Percentiles rank a stretch among this genome's conserved stretches.
Evolutionary conservation across 2,888 invertebrate species (phyloP).

Genomic region (Epirrhoe alternata): DNA sequence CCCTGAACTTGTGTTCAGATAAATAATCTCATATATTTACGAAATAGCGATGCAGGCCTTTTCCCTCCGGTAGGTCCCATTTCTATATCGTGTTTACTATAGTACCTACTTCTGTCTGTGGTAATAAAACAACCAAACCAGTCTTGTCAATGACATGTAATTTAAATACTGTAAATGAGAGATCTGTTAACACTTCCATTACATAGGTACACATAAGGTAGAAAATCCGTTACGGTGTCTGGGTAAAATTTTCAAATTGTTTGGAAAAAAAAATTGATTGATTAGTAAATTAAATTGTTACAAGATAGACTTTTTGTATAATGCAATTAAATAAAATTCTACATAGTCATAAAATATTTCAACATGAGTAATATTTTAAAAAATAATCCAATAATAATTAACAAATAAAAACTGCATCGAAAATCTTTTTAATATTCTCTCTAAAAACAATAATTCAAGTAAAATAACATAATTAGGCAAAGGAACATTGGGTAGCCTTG

Average conservation of each 20-base stretch:
- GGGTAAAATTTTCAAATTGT: slow-evolving; percentile 9
- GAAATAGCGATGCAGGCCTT: too few species aligned
- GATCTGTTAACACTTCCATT: slow-evolving; percentile 77
- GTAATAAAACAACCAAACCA: slow-evolving; percentile 84
- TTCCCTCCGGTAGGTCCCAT: too few species aligned
- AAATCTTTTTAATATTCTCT: slow-evolving; percentile 26
- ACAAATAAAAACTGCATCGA: slow-evolving; percentile 29
- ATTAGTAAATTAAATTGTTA: background rate
- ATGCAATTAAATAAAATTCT: background rate
- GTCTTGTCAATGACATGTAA: slow-evolving; percentile 84
- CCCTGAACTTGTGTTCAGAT: too few species aligned
- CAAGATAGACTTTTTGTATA: background rate
- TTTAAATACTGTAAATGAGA: slow-evolving; percentile 84
- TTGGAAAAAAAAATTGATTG: background rate
- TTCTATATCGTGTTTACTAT: too few species aligned
- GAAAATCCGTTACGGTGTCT: slow-evolving; percentile 10
- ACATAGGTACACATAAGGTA: slow-evolving; percentile 52
- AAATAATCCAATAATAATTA: slow-evolving; percentile 12
- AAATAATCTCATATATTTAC: too few species aligned
- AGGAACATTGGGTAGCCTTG: slow-evolving; percentile 56
- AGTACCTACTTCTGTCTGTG: too few species aligned
- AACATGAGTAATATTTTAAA: slow-evolving; percentile 5
- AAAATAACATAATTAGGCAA: slow-evolving; percentile 53
- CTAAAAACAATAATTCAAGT: slow-evolving; percentile 46
- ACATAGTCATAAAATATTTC: background rate